A percentile compares a stretch with the other conserved stretches of the same genome.
Conservation (phyloP, 2,797 vertebrate genomes). For the Acanthurus leucopareius region DNA sequence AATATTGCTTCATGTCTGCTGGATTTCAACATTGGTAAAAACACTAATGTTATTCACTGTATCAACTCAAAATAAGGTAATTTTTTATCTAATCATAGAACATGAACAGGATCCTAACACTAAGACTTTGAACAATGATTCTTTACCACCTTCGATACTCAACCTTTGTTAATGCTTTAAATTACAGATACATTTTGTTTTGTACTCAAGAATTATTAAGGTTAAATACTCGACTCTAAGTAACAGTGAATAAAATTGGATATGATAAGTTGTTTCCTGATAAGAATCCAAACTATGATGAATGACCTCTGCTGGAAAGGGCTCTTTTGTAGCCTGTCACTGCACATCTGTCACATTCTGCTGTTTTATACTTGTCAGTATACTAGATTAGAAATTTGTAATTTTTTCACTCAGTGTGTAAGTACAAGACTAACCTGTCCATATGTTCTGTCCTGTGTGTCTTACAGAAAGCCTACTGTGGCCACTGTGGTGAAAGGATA, state of each 20-base stretch:
- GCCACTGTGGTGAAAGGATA: slow-evolving; percentile 99
- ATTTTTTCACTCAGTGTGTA: not conserved
- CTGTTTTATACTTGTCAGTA: not conserved
- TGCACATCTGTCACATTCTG: not conserved
- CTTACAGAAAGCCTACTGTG: slow-evolving; percentile 93
- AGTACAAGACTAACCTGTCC: slow-evolving; percentile 13
- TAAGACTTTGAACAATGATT: not conserved
- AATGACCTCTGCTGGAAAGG: not conserved
- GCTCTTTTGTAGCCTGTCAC: not conserved
- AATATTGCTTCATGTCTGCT: not conserved
- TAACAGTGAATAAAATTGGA: not conserved
- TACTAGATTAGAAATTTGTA: slow-evolving; percentile 1
- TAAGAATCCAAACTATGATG: not conserved
- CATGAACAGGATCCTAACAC: no score
- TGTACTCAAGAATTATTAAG: not conserved
- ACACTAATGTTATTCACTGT: no score
- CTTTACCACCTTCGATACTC: no score
- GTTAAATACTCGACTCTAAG: not conserved
- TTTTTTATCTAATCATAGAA: no score
- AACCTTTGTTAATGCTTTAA: no score
- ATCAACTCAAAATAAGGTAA: no score
- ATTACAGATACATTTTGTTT: not conserved
- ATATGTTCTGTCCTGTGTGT: slow-evolving; percentile 39
- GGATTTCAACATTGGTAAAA: no score
- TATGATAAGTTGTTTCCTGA: not conserved